Evolutionary conservation across 2,797 vertebrate genomes (phyloP), one percentile per base, ranked within the genome.

Genomic region (Lates japonicus): DNA sequence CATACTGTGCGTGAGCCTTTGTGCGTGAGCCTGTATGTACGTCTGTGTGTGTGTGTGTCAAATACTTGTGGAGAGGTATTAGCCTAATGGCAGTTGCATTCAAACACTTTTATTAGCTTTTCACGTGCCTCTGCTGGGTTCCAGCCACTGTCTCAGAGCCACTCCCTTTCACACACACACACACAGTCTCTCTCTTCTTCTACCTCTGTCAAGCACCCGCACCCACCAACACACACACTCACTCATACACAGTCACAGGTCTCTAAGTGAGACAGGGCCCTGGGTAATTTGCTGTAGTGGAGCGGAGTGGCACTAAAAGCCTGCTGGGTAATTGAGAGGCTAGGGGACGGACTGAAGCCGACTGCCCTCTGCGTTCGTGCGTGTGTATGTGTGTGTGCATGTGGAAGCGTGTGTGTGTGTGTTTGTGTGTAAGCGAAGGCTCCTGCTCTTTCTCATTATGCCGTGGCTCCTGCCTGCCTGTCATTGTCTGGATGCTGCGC

Each of bases 311-410:
- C 96, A 97, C 97, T 98, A 97, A 98, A 98, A 97, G 97, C 97
- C 96, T 94, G 95, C 95, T 97, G 96, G 92, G 96, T 97, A 98
- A 99, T 98, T 98, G 97, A 98, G 96, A 95, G 96, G 96, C 96
- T 95, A 95, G 92, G 91, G 94, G 92, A 94, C 88, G 85, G 91
- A 95, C 93, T 94, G 94, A 94, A 93, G 94, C 93, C 78, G 90
- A 92, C 92, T 94, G 92, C 93, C 93, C 92, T 93, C 87, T 92
- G 87, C 62, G 74, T 88, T 81, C 11, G 35, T 79, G 82, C 11
- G 35, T 79, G 82, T 79, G 86, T 90, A 87, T 83, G 81, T 76
- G 85, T 90, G 90, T 74, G 79, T 17, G 68, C 13, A n/a, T n/a
- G 52, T 76, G 75, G 59, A 33, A 35, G 70, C 76, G 74, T 64